A percentile compares a stretch with the other conserved stretches of the same genome.
These are phyloP conservation scores for Psammodynastes pulverulentus DNA, from an alignment of 2,113 vertebrate species.

Conservation along the genomic window DNA sequence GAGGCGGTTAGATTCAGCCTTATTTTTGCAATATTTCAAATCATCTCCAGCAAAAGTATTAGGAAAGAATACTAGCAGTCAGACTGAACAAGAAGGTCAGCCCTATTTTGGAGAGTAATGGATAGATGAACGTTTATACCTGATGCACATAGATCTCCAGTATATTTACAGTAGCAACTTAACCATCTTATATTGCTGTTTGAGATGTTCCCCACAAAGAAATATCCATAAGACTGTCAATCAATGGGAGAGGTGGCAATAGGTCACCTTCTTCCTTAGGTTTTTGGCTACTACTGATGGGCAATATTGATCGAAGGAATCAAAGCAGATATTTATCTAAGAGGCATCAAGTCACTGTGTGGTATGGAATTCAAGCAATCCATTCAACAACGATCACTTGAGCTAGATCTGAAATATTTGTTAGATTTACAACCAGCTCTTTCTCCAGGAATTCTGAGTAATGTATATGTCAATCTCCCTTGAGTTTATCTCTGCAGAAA, in stretches of 20 bases:
- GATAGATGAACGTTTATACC: not conserved
- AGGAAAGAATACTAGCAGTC: no score
- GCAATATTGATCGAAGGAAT: not conserved
- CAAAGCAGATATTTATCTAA: not conserved
- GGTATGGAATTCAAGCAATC: not conserved
- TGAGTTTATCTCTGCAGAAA: not conserved
- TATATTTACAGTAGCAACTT: not conserved
- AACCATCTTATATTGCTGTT: not conserved
- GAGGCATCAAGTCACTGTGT: no score
- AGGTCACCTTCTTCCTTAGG: not conserved
- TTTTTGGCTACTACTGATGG: not conserved
- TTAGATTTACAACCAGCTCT: not conserved
- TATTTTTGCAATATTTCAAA: not conserved
- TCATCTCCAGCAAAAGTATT: not conserved
- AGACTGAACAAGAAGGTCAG: not conserved
- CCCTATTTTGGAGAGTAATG: not conserved
- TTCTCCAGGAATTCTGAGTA: not conserved
- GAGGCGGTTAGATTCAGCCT: no score
- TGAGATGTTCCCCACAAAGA: not conserved
- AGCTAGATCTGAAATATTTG: not conserved
- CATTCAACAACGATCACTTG: no score
- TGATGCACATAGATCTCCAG: not conserved
- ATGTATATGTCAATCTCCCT: not conserved
- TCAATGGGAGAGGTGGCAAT: not conserved
- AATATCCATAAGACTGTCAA: not conserved